phyloP scores from a whole-genome alignment of 1,140 invertebrate species.

The Neoseiulus cucumeris region DNA sequence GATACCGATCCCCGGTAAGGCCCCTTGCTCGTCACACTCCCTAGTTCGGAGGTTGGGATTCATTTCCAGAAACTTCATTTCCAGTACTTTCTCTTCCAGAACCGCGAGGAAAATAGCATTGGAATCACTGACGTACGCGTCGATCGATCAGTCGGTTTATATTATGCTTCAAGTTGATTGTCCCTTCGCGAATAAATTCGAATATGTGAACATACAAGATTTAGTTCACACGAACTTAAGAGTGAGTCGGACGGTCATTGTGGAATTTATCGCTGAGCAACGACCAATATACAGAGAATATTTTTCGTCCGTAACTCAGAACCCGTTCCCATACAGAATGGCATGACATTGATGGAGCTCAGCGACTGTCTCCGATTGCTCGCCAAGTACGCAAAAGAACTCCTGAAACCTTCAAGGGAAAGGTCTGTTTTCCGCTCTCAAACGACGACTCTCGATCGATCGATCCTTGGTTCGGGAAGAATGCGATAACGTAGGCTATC shows the following conservation, averaged over 20 bases:
- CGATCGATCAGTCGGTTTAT: constrained; percentile 1
- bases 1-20: background rate
- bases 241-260: too few relatives aligned
- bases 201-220: background rate
- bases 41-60: too few relatives aligned
- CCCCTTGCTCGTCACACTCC: background rate
- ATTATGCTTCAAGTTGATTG: constrained; percentile 7
- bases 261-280: background rate
- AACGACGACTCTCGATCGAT: too few relatives aligned
- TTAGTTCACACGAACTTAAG: background rate
- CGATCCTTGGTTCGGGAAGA: too few relatives aligned
- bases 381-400: background rate
- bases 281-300: too few relatives aligned
- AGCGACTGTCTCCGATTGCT: constrained; percentile 1
- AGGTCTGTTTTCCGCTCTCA: background rate
- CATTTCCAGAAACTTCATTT: background rate
- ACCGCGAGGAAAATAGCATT: background rate
- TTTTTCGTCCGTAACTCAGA: too few relatives aligned
- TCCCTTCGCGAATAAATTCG: background rate
- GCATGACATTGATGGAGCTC: background rate
- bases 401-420: constrained; percentile 1
- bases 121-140: background rate
- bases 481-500: too few relatives aligned
- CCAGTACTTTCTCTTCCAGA: background rate
- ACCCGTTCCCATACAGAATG: background rate